Conservation (phyloP, 30 jellyfish, hydroid and myxozoan species). For the Turritopsis rubra region DNA sequence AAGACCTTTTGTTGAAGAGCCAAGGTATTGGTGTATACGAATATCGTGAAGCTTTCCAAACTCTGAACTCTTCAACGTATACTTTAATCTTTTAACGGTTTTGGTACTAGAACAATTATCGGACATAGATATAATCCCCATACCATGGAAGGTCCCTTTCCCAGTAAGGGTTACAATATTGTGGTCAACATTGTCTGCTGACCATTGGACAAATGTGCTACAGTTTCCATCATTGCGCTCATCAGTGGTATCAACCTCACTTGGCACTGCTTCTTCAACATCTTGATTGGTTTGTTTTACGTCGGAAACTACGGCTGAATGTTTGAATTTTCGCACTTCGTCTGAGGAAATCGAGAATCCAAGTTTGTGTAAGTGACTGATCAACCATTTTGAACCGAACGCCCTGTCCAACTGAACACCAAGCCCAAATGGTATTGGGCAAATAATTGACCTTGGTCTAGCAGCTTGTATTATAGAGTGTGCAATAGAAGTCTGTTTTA, state of each 20-base stretch:
- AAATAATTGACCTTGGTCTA: conserved; percentile 30
- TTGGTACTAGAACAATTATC: conserved; percentile 19
- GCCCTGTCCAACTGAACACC: conserved; percentile 50
- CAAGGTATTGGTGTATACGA: conserved; percentile 28
- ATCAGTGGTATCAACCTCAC: neutral
- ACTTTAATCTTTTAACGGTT: conserved; percentile 24
- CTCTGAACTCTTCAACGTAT: conserved; percentile 30
- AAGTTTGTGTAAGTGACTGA: conserved; percentile 27
- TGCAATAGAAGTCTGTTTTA: conserved; percentile 25
- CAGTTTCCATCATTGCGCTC: neutral
- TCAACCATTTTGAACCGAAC: conserved; percentile 53
- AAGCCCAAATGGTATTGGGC: conserved; percentile 44
- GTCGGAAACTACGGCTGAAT: conserved; percentile 36
- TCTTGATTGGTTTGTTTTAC: neutral
- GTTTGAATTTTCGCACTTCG: conserved; percentile 45
- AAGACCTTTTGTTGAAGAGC: conserved; percentile 34
- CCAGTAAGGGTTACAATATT: conserved; percentile 38
- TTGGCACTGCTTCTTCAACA: conserved; percentile 9
- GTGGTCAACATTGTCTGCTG: conserved; percentile 48
- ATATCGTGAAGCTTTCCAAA: conserved; percentile 25
- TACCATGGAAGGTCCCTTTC: conserved; percentile 49
- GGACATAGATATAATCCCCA: conserved; percentile 45
- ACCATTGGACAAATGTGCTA: conserved; percentile 24
- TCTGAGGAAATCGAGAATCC: conserved; percentile 50
- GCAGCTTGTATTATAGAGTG: conserved; percentile 53